These are phyloP conservation scores for Bombus difficillimus DNA, from an alignment of 1,140 invertebrate species.

Conservation along the genomic window DNA sequence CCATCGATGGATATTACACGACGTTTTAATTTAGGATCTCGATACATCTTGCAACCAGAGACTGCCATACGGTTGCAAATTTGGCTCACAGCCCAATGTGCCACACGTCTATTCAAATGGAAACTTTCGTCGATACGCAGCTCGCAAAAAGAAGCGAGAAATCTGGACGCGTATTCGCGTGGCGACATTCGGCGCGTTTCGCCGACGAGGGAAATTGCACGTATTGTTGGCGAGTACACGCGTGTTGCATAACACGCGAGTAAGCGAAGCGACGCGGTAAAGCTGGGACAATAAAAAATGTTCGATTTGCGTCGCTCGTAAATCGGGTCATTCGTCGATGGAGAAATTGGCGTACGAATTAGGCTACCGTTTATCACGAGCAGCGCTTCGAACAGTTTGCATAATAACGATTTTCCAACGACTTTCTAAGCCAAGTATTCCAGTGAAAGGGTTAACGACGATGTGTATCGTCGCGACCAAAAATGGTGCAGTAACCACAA, in stretches of 20 bases:
- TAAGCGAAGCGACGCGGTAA: background rate
- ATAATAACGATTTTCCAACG: slow-evolving; percentile 10
- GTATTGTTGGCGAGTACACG: background rate
- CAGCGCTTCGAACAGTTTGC: background rate
- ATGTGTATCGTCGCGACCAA: background rate
- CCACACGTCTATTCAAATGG: no score
- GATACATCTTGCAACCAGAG: no score
- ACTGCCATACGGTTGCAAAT: no score
- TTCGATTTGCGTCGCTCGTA: background rate
- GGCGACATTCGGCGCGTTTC: no score
- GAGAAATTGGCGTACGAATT: slow-evolving; percentile 28
- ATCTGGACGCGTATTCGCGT: background rate
- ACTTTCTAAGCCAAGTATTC: slow-evolving; percentile 28
- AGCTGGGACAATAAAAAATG: background rate
- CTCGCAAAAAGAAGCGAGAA: background rate
- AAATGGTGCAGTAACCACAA: background rate
- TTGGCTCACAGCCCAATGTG: no score
- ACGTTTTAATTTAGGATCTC: background rate
- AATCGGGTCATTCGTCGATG: background rate
- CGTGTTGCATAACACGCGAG: background rate
- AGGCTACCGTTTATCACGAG: background rate
- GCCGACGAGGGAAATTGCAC: background rate
- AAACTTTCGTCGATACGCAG: no score
- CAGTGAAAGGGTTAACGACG: slow-evolving; percentile 31
- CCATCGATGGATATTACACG: background rate